These are phyloP conservation scores for Zingel zingel DNA, from an alignment of 2,113 vertebrate genomes.

Conservation along the genomic window DNA sequence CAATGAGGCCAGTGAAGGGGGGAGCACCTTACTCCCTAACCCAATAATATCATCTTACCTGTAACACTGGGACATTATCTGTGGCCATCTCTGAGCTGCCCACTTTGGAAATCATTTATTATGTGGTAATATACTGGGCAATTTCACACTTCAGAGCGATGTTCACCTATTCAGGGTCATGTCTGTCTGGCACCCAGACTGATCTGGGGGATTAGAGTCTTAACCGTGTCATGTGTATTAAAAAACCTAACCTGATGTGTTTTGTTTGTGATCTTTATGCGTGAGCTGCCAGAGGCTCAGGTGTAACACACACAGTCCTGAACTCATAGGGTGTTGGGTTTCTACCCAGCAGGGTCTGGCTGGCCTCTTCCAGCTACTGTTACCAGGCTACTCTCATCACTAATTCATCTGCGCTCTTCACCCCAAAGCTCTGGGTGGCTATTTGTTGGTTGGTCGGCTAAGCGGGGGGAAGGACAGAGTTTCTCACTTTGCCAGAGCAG, in stretches of 20 bases:
- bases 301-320: slow-evolving; percentile 78
- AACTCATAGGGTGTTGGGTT: slow-evolving; percentile 74
- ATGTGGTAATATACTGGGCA: background rate
- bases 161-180: slow-evolving; percentile 4
- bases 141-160: slow-evolving; percentile 37
- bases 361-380: slow-evolving; percentile 74
- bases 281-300: slow-evolving; percentile 66
- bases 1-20: slow-evolving; percentile 28
- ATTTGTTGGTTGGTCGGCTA: slow-evolving; percentile 27
- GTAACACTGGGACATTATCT: slow-evolving; percentile 56
- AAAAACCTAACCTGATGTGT: slow-evolving; percentile 45
- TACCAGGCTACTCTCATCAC: slow-evolving; percentile 85
- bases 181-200: slow-evolving; percentile 18
- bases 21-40: slow-evolving; percentile 33
- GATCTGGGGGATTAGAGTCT: slow-evolving; percentile 28
- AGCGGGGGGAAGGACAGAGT: slow-evolving; percentile 39
- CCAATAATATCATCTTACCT: slow-evolving; percentile 70
- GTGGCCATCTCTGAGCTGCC: slow-evolving; percentile 1
- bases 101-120: slow-evolving; percentile 20
- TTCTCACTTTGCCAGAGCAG: slow-evolving; percentile 61
- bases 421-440: slow-evolving; percentile 53
- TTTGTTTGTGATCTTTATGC: slow-evolving; percentile 58
- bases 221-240: slow-evolving; percentile 27
- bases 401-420: slow-evolving; percentile 84
- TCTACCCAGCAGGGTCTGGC: slow-evolving; percentile 74